Evolutionary conservation across 2,113 vertebrate species (phyloP).

Genomic region (Nymphicus hollandicus): DNA sequence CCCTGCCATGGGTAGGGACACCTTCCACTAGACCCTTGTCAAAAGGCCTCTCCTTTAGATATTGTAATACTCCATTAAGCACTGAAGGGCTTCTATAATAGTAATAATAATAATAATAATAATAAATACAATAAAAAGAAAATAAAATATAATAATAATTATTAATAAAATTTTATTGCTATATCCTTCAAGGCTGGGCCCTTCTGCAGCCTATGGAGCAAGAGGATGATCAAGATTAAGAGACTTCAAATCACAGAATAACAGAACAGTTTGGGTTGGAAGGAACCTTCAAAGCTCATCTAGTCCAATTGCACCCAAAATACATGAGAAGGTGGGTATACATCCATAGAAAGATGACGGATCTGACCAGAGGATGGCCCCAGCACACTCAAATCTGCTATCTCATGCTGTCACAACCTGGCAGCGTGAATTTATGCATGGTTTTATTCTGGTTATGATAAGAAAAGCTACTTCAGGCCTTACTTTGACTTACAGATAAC

Average conservation of each 20-base stretch:
- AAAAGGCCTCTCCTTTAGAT: neutral
- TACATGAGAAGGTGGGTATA: neutral
- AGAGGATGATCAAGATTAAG: neutral
- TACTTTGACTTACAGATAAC: neutral
- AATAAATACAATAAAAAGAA: neutral
- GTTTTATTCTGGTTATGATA: neutral
- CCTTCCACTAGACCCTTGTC: neutral
- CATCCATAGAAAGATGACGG: neutral
- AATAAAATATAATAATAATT: neutral
- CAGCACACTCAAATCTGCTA: neutral
- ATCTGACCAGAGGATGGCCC: neutral
- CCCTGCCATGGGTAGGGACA: neutral
- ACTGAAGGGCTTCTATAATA: rapidly evolving
- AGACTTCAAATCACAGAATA: neutral
- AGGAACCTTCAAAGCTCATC: neutral
- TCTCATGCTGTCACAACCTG: neutral
- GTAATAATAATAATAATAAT: neutral
- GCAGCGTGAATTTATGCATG: neutral
- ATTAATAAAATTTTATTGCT: neutral
- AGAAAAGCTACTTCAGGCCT: neutral
- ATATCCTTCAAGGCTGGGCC: neutral
- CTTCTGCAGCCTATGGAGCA: neutral
- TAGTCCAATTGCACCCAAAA: neutral
- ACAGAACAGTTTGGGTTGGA: neutral
- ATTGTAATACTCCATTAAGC: neutral